Evolutionary conservation across 2,113 vertebrate genomes (phyloP), one percentile per base, ranked within the genome.

Genomic region (Serranochromis macrocephalus): DNA sequence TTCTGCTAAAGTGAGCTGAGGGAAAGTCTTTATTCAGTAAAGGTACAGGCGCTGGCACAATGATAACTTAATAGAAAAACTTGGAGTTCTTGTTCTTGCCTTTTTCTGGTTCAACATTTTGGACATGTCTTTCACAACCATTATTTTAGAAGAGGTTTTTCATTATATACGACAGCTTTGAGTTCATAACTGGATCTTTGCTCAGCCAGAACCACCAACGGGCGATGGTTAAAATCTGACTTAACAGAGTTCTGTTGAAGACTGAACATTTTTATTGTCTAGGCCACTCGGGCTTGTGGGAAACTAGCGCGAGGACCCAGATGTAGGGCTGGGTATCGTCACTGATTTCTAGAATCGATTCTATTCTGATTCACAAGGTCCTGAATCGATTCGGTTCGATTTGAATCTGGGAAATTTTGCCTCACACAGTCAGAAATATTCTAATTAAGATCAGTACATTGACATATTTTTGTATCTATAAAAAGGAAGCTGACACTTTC

Each of bases 41-140:
- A 45, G 38, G 5, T 36, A 24, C 3, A 40, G 36, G 3, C 5
- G 19, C 1, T 71, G 3, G 36, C 36, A 21, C 12, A 0, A 6
- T 71, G 36, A 68, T 14, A 31, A 49, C 9, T 49, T 78, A 49
- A 49, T 12, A 5, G 42, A 19, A 49, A 19, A 29, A 31, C 24
- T 12, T 24, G 2, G 13, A 73, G 68, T 26, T 75, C 42, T 75
- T 73, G 9, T 4, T 24, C n/a, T 26, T 45, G 68, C 6, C 2
- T 47, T 26, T 75, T 29, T 47, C 0, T 78, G 3, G 16, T 49
- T 75, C 26, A 11, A 31, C 71, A 49, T 78, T 0, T 49, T 78
- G 7, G 3, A 49, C 26, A n/a, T 4, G 16, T 19, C 6, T 78
- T 49, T 0, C 3, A 0, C 24, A 78, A 12, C 16, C 3, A 19